phyloP scores from a whole-genome alignment of 2,113 vertebrate species.

The Atrichornis clamosus region DNA sequence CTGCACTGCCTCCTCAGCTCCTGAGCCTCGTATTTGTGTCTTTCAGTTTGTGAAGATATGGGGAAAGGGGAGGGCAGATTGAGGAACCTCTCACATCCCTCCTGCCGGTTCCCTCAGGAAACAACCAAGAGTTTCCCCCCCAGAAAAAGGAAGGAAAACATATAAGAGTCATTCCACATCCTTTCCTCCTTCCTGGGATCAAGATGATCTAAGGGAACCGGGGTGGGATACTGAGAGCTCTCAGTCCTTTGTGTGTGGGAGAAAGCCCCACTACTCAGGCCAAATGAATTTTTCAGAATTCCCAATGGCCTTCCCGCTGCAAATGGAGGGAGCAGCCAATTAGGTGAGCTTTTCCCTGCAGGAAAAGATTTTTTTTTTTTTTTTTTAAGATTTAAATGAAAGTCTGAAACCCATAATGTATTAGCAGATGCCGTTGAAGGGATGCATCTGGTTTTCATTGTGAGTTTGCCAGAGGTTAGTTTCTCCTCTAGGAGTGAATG shows the following conservation, averaged over 20 bases:
- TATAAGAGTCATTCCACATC: neutral
- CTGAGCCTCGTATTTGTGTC: neutral
- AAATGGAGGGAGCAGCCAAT: neutral
- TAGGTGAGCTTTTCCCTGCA: constrained; percentile 18
- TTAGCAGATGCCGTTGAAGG: neutral
- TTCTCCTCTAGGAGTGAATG: neutral
- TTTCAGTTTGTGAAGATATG: fast-evolving
- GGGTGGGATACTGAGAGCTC: neutral
- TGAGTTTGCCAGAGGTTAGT: constrained; percentile 9
- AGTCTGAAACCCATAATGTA: neutral
- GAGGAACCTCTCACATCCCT: neutral
- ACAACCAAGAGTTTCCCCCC: neutral
- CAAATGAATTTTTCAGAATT: neutral
- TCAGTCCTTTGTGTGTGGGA: neutral
- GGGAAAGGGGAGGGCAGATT: neutral
- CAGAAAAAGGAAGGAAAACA: neutral
- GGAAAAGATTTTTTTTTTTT: neutral
- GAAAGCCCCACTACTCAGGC: neutral
- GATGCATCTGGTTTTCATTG: constrained; percentile 46
- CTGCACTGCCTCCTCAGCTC: neutral
- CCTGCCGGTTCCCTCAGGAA: neutral
- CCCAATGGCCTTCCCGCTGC: neutral
- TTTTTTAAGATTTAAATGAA: neutral
- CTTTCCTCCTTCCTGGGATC: neutral
- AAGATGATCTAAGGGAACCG: neutral